Base-by-base conservation (phyloP, 2,113 vertebrate species). In the Muntiacus muntjak region DNA sequence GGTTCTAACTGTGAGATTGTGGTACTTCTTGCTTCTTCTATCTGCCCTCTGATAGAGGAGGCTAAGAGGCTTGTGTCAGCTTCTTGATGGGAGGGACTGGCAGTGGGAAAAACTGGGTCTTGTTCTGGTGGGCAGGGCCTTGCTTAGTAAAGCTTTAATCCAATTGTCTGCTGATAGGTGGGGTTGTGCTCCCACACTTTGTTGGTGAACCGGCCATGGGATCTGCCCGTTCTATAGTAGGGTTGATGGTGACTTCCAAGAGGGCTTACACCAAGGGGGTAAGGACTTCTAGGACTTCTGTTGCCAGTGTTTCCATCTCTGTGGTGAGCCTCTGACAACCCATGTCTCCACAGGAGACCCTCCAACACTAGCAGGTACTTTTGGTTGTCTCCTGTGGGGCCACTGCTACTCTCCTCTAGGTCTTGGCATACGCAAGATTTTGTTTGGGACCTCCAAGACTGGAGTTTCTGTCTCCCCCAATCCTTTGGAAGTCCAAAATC, bases 211-310 rank as follows among this genome's bases (percentile, higher is more conserved):
- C 19, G 21, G n/a, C n/a, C 0, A 10, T 71, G 64, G 64, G n/a
- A 19, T 36, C n/a, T 36, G 64, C 1, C 0, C 0, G 1, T 10
- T 71, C 19, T 23, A 12, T 71, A 5, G 36, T 71, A 36, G 64
- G 64, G 64, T 67, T 67, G 36, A 67, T 67, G 64, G 64, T 67
- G 64, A 67, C n/a, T 67, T 67, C 17, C n/a, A 36, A 36, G n/a
- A 67, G 64, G 64, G 64, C 64, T 71, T 6, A 36, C n/a, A 36
- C 9, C n/a, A 71, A 71, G 64, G 11, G 19, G 17, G 9, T 71
- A 36, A 71, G 64, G 64, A 12, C 64, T 71, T 23, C n/a, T 6
- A 36, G n/a, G 64, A 36, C 64, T 71, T 71, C 64, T 36, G 17
- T 71, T 36, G n/a, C 64, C 64, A 36, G n/a, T 36, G n/a, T 36